Evolutionary conservation across 2,113 vertebrate species (phyloP), one percentile per base, ranked within the genome.

Genomic region (Salvelinus namaycush): DNA sequence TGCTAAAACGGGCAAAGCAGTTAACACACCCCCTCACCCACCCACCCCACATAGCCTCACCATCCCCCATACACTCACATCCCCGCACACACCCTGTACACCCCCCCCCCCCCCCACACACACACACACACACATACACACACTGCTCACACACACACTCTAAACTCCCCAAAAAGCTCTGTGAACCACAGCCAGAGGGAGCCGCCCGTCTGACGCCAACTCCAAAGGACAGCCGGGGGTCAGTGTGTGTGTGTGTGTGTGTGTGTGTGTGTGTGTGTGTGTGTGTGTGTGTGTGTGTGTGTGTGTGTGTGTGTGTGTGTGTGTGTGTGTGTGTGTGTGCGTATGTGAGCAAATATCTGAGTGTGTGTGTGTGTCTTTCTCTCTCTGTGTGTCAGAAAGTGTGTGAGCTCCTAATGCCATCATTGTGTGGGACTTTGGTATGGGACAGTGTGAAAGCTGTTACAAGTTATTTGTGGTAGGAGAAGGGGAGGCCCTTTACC

Each of bases 1-100:
- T 70, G 79, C 83, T 83, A 89, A 92, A 93, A 89, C 68, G 81
- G 57, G 69, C 79, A 39, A 66, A 72, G 72, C 34, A 67, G 51
- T 82, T 74, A 79, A 76, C 74, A 76, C 76, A 82, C 74, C 73
- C 82, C 8, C 34, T 78, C 69, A 74, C 74, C 68, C 67, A 31
- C 64, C 44, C 13, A n/a, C 22, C 2, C 26, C 26, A 54, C 16
- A 18, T 54, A 54, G 16, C 51, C 26, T 62, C 44, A 59, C 70
- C 64, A 57, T 54, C 69, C 26, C 18, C 57, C 60, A 69, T 54
- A 48, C 31, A 51, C 44, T 57, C 62, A 66, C 26, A 71, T 34
- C 31, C 44, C 18, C 13, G n/a, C 49, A 54, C 51, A 54, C 51
- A 54, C 51, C 3, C 49, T 16, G 14, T 6, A 34, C 5, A 0